Percentiles rank a stretch among this genome's conserved stretches.
Evolutionary conservation across 1,140 invertebrate genomes (phyloP).

Genomic region (Dysdera silvatica): DNA sequence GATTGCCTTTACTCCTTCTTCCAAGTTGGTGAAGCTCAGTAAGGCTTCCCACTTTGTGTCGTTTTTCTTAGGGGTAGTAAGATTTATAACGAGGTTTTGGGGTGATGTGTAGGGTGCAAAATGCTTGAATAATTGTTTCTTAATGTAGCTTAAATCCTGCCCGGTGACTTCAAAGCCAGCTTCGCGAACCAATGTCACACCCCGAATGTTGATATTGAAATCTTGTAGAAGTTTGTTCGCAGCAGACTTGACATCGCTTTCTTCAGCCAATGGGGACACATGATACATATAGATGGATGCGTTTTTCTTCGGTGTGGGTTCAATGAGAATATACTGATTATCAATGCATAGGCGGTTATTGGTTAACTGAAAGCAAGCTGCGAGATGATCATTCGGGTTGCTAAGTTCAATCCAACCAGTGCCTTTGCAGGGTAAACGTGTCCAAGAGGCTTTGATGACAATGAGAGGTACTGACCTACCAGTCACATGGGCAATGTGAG

Average conservation of each 20-base stretch:
- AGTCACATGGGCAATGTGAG: neutral
- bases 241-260: neutral
- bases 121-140: neutral
- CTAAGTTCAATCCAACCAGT: conserved; percentile 5
- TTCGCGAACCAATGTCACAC: neutral
- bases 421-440: neutral
- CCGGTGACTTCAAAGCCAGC: neutral
- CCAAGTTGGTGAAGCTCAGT: conserved; percentile 5
- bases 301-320: neutral
- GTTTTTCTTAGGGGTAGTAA: neutral
- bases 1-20: conserved; percentile 15
- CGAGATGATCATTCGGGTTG: conserved; percentile 1
- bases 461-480: neutral
- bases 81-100: conserved; percentile 4
- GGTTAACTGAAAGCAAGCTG: conserved; percentile 4
- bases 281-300: conserved; percentile 11
- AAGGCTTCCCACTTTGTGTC: conserved; percentile 1
- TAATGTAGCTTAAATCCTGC: neutral
- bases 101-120: neutral
- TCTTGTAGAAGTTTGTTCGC: neutral
- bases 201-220: neutral
- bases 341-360: neutral
- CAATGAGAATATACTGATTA: neutral
- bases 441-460: neutral
- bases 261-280: neutral